Conservation (phyloP, 2,797 vertebrate species). For the Oreochromis grahami region DNA sequence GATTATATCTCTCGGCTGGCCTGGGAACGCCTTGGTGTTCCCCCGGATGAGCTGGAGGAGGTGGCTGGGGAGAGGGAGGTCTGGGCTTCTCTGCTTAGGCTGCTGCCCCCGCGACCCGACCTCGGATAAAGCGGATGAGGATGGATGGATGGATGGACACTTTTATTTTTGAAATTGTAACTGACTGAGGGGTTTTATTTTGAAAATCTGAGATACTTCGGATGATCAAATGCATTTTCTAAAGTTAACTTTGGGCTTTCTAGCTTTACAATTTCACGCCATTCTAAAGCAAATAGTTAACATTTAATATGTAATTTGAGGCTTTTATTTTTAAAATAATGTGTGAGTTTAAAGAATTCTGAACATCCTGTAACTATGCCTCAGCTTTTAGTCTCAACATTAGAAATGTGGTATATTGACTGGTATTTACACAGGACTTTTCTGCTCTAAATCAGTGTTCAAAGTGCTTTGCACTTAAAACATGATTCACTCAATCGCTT, state of each 20-base stretch:
- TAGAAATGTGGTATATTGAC: background rate
- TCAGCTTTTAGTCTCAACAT: background rate
- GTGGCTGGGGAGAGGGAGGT: too few species aligned
- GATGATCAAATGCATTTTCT: background rate
- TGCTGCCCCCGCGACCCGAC: too few species aligned
- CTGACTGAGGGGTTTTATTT: background rate
- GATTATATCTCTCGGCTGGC: too few species aligned
- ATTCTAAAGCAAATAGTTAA: background rate
- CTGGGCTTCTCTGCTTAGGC: too few species aligned
- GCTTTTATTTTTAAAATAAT: background rate
- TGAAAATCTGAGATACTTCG: background rate
- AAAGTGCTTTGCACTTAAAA: background rate
- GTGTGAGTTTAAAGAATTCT: background rate
- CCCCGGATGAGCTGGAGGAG: too few species aligned
- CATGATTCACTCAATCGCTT: background rate
- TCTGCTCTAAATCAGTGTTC: background rate
- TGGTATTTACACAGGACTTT: background rate
- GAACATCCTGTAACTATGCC: background rate
- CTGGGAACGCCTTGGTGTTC: too few species aligned
- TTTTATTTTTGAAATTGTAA: background rate
- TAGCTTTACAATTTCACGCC: background rate
- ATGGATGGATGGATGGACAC: too few species aligned
- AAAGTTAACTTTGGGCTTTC: background rate
- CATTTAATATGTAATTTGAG: background rate
- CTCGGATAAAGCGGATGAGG: too few species aligned